Conservation (phyloP, 2,888 invertebrate species). For the Flabesymbios commensalis region DNA sequence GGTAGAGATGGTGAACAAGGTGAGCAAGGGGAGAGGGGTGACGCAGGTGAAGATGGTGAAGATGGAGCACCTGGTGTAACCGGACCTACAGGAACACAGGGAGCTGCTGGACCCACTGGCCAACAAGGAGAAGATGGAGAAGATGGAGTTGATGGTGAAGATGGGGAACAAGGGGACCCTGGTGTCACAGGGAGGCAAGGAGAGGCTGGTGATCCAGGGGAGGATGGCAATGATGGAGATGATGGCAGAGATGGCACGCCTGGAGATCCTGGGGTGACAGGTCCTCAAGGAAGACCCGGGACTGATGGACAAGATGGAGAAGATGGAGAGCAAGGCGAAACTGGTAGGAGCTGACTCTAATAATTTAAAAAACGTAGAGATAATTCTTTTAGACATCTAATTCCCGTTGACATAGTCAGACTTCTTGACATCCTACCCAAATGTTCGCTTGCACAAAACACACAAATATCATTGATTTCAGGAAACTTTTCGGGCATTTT, state of each 20-base stretch:
- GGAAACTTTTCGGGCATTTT: no score
- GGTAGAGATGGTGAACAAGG: constrained; percentile 5
- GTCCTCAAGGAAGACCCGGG: constrained; percentile 18
- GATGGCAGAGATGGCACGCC: constrained; percentile 15
- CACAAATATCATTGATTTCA: no score
- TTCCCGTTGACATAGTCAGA: no score
- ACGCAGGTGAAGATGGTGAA: constrained; percentile 9
- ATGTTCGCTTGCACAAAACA: no score
- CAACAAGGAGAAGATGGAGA: constrained; percentile 19
- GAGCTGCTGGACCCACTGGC: constrained; percentile 24
- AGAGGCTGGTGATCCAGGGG: background rate
- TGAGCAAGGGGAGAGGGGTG: background rate
- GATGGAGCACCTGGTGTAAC: constrained; percentile 8
- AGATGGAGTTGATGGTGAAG: constrained; percentile 17
- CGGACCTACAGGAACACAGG: constrained; percentile 15
- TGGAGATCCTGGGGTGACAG: constrained; percentile 69
- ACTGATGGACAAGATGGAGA: constrained; percentile 6
- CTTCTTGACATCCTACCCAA: no score
- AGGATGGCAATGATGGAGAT: background rate
- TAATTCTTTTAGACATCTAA: no score
- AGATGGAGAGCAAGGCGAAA: constrained; percentile 41
- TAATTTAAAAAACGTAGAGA: no score
- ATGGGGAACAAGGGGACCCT: constrained; percentile 22
- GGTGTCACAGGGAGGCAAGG: constrained; percentile 12
- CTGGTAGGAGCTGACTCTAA: no score